Conservation (phyloP, 2,888 invertebrate genomes). For the Bunonema sp. region DNA sequence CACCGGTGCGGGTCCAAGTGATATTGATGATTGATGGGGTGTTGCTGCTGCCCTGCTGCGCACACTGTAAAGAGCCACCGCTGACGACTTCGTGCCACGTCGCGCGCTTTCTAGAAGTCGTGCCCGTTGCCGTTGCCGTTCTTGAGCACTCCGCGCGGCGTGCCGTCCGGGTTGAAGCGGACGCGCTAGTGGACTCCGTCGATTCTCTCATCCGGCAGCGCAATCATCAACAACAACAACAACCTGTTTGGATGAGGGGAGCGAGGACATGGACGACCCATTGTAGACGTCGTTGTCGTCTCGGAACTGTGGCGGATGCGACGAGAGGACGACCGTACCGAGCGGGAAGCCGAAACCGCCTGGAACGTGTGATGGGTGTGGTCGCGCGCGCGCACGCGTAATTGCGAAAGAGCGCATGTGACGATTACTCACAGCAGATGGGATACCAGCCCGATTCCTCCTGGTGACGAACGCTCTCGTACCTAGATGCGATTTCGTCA, state of each 20-base stretch:
- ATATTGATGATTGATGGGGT: neutral
- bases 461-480: slow-evolving; percentile 37
- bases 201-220: neutral
- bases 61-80: too few species aligned
- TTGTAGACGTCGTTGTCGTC: slow-evolving; percentile 24
- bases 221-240: slow-evolving; percentile 1
- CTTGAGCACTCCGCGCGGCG: slow-evolving; percentile 40
- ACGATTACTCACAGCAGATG: slow-evolving; percentile 35
- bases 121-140: slow-evolving; percentile 9
- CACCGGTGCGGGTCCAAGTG: neutral
- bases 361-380: slow-evolving; percentile 8
- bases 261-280: slow-evolving; percentile 24
- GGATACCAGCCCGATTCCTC: slow-evolving; percentile 35
- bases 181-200: slow-evolving; percentile 13
- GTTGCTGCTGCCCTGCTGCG: too few species aligned
- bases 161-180: slow-evolving; percentile 42
- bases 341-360: slow-evolving; percentile 41
- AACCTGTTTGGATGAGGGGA: slow-evolving; percentile 20
- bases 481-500: too few species aligned
- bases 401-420: neutral
- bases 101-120: too few species aligned
- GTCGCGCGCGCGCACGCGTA: neutral
- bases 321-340: slow-evolving; percentile 40
- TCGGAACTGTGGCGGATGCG: slow-evolving; percentile 39
- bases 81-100: too few species aligned